Percentiles rank a stretch among this genome's conserved stretches.
Conservation (phyloP, 2,113 vertebrate genomes). For the Penelope pileata region DNA sequence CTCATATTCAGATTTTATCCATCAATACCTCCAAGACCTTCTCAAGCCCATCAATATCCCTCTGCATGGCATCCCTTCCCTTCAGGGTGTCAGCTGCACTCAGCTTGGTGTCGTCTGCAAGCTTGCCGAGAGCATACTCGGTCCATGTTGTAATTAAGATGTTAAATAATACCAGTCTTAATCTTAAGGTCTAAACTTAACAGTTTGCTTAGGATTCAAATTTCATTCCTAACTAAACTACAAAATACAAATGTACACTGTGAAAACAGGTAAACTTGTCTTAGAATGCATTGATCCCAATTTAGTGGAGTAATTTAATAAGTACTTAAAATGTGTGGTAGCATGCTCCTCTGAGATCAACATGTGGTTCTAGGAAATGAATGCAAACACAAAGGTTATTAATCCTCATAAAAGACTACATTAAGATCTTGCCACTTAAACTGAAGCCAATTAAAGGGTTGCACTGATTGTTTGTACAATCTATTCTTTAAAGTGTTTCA, state of each 20-base stretch:
- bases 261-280: not conserved
- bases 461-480: not conserved
- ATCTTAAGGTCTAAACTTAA: not conserved
- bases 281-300: not conserved
- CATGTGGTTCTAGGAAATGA: not conserved
- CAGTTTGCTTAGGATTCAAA: not conserved
- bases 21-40: not conserved
- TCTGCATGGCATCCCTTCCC: not conserved
- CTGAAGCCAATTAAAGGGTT: not conserved
- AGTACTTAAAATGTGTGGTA: not conserved
- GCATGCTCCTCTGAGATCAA: not conserved
- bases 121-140: too few relatives aligned
- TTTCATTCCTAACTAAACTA: not conserved
- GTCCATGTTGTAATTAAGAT: too few relatives aligned
- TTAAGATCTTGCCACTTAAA: not conserved
- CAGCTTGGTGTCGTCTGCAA: not conserved
- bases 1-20: too few relatives aligned
- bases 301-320: not conserved
- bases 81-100: not conserved
- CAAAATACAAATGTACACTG: not conserved
- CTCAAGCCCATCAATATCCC: too few relatives aligned
- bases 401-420: too few relatives aligned
- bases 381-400: not conserved
- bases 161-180: too few relatives aligned
- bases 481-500: not conserved